Base-by-base conservation (phyloP, 64 coral and sea anemone genomes). In the Montipora sp. region DNA sequence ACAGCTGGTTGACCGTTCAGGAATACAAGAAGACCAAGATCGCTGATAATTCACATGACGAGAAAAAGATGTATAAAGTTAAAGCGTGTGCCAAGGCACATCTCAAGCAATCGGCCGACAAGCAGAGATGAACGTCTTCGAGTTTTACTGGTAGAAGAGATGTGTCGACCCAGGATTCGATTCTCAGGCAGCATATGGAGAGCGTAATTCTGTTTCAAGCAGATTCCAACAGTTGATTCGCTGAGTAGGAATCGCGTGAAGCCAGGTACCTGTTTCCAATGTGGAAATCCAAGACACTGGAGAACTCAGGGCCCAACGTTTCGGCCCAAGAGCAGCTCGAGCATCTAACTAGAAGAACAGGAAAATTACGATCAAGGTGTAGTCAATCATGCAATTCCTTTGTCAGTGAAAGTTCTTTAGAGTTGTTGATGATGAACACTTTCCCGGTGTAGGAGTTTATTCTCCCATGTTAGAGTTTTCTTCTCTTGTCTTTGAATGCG, bases 21-120 rank as follows among this genome's bases (percentile, higher is more conserved):
- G 82, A 93, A 69, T 93, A 93, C 15, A 87, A 93, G 27, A 93
- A 51, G 21, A 85, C 61, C 1, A 59, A 86, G 18, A 50, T 87
- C n/a, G 53, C 59, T 0, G 84, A 75, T 15, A 49, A 90, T 65
- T 90, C 77, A 4, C 61, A 90, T n/a, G 59, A 90, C 58, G 58
- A 80, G 51, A 80, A 80, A 13, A 48, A 58, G 18, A 80, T 80
- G 47, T 48, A 16, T 0, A 80, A 80, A 47, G 77, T 45, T 7
- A 13, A 80, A 13, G 47, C 8, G 46, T 5, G 44, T 5, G 77
- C n/a, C 77, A 48, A 80, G 19, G 15, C 51, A 3, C 44, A 80
- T 48, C 7, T 6, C 10, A 80, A 48, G n/a, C 14, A 80, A 58
- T 20, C 43, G 13, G 23, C 43, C 18, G 15, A 5, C 47, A 80